Evolutionary conservation across 2,113 vertebrate species (phyloP).

Genomic region (Dunckerocampus dactyliophorus): DNA sequence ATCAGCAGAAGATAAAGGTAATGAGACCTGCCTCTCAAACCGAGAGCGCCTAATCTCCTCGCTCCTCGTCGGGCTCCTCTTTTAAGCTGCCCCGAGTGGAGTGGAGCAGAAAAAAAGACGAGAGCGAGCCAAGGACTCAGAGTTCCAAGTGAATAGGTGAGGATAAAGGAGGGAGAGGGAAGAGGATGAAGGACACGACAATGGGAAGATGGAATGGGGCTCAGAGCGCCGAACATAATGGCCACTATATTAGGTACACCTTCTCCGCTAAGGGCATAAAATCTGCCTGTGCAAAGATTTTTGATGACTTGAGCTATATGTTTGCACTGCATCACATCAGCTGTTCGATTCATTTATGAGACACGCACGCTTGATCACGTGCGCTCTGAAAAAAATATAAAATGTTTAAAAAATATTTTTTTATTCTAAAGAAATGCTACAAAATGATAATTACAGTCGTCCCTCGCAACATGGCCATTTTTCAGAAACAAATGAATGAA

Average conservation of each 20-base stretch:
- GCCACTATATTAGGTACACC: not conserved
- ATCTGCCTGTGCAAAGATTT: too few relatives aligned
- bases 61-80: slow-evolving; percentile 36
- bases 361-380: too few relatives aligned
- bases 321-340: too few relatives aligned
- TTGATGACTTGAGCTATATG: too few relatives aligned
- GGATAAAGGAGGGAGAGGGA: slow-evolving; percentile 8
- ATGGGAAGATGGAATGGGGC: not conserved
- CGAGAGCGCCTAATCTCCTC: slow-evolving; percentile 50
- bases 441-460: too few relatives aligned
- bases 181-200: not conserved
- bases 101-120: slow-evolving; percentile 14
- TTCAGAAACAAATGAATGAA: too few relatives aligned
- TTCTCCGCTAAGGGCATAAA: too few relatives aligned
- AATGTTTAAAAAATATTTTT: too few relatives aligned
- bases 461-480: too few relatives aligned
- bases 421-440: too few relatives aligned
- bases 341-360: too few relatives aligned
- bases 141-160: slow-evolving; percentile 9
- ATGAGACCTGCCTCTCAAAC: slow-evolving; percentile 56
- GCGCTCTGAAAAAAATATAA: too few relatives aligned
- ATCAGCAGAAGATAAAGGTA: slow-evolving; percentile 55
- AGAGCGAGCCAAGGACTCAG: slow-evolving; percentile 8
- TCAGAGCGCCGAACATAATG: slow-evolving; percentile 7
- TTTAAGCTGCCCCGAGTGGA: slow-evolving; percentile 32